These are phyloP conservation scores for Oophaga pumilio DNA, from an alignment of 2,113 vertebrate species.

Conservation along the genomic window DNA sequence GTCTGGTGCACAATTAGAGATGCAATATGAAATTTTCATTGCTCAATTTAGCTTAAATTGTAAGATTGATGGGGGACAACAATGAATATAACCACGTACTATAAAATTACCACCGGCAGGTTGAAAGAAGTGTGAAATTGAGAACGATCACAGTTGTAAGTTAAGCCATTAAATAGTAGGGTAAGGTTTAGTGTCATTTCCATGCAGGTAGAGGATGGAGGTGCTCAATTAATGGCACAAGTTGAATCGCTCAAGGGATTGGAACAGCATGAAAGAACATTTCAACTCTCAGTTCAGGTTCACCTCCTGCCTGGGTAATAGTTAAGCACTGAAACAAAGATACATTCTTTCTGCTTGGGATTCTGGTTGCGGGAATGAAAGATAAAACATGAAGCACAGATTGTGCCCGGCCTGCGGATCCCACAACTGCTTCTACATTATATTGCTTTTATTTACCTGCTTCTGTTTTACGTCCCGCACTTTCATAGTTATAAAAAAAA, in stretches of 20 bases:
- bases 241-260: conserved; percentile 51
- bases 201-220: conserved; percentile 41
- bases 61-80: conserved; percentile 71
- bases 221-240: conserved; percentile 51
- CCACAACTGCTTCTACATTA: background rate
- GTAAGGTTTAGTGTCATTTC: conserved; percentile 44
- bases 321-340: conserved; percentile 49
- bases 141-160: conserved; percentile 44
- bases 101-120: conserved; percentile 67
- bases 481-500: background rate
- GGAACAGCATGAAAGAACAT: conserved; percentile 53
- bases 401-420: background rate
- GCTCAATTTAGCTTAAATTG: conserved; percentile 76
- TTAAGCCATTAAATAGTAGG: conserved; percentile 46
- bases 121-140: conserved; percentile 63
- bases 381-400: conserved; percentile 32
- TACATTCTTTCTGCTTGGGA: conserved; percentile 44
- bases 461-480: background rate
- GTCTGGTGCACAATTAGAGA: conserved; percentile 77
- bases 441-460: conserved; percentile 6
- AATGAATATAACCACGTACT: conserved; percentile 63
- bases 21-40: conserved; percentile 79
- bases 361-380: conserved; percentile 26
- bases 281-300: conserved; percentile 52
- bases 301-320: conserved; percentile 49